A percentile compares a stretch with the other conserved stretches of the same genome.
Conservation (phyloP, 2,888 invertebrate species). For the Campoplex nolae region DNA sequence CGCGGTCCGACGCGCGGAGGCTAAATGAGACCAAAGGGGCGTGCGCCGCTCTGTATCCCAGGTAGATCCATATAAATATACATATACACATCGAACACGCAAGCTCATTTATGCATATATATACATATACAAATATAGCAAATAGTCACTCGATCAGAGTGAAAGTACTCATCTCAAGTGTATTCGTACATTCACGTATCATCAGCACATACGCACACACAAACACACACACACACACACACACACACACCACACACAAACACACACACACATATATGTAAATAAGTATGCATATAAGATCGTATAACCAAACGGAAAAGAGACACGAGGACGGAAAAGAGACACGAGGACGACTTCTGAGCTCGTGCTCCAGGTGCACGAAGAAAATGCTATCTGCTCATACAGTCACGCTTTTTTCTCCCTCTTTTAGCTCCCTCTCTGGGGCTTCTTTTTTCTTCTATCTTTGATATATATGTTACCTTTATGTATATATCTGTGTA, state of each 20-base stretch:
- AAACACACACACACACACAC: background rate
- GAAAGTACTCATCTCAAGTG: constrained; percentile 50
- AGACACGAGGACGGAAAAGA: constrained; percentile 5
- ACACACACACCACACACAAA: background rate
- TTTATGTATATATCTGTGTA: background rate
- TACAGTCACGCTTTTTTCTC: constrained; percentile 29
- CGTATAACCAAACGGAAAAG: constrained; percentile 38
- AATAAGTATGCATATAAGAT: constrained; percentile 20
- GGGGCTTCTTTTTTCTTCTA: background rate
- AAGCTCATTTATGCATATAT: background rate
- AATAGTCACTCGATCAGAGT: constrained; percentile 61
- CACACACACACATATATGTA: background rate
- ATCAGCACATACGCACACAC: too few species aligned
- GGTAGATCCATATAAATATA: constrained; percentile 20
- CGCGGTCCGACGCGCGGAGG: constrained; percentile 9
- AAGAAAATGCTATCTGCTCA: constrained; percentile 20
- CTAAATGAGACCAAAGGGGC: constrained; percentile 52
- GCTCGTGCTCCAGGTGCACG: constrained; percentile 55
- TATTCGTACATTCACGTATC: background rate
- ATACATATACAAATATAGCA: constrained; percentile 13
- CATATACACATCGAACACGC: background rate
- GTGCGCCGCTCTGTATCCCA: constrained; percentile 38
- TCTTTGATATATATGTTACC: background rate
- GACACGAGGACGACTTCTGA: constrained; percentile 25
- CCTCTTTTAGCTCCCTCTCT: background rate